Base-by-base conservation (phyloP, 92 coral and sea anemone species). In the Palythoa grandiflora region DNA sequence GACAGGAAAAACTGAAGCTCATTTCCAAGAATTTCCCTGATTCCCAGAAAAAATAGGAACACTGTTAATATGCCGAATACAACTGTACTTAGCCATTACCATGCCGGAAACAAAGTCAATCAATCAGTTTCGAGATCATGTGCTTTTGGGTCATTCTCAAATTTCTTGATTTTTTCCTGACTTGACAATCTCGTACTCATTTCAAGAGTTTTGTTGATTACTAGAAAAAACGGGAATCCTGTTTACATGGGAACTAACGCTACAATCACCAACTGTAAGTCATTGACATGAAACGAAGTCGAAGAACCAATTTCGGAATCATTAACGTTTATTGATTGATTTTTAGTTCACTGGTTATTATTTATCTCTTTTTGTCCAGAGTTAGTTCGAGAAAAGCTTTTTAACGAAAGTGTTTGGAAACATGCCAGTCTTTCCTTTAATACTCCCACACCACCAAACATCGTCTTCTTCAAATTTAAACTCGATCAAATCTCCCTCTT, bases 371-470 rank as follows among this genome's bases (percentile, higher is more conserved):
- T 17, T 12, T 70, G 12, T 10, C 15, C 7, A 11, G 13, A 13
- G 44, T 52, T 77, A 77, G 44, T 14, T 63, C 65, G 40, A 88
- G 19, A 73, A 70, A n/a, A 79, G 48, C 73, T 86, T 89, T 15
- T 91, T 76, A 15, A 95, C 99, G 84, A 93, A 97, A 50, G 55
- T 90, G 73, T 87, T 84, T 12, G 99, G 99, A 68, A 97, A 95
- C 99, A 97, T 97, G 20, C 99, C 99, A 35, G 79, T 92, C 84
- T 87, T 89, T n/a, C 94, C 99, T 16, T 87, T 80, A 14, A 92
- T 9, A 60, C 91, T 93, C 16, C 99, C 99, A 89, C 98, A 95
- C 91, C 98, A 95, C 99, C 99, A 97, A 1, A 91, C 76, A 9
- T 72, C 90, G 7, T 93, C 94, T 83, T 97, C 99, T 16, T 87